Base-by-base conservation (phyloP, 2,113 vertebrate species). In the Ceuthmochares aereus region DNA sequence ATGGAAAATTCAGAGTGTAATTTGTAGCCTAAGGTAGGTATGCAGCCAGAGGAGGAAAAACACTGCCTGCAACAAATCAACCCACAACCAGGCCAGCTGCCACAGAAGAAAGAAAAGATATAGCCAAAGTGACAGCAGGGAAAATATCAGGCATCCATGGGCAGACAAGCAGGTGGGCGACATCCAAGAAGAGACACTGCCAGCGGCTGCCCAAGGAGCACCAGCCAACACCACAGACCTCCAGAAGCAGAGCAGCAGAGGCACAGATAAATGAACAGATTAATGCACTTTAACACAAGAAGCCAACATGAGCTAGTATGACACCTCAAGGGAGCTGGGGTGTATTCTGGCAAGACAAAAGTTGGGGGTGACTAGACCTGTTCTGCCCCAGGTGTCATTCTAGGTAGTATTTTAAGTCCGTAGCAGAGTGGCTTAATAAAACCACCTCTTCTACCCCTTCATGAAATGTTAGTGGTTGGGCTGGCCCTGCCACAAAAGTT, bases 51-150 rank as follows among this genome's bases (percentile, higher is more conserved):
- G 68, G 51, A 91, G 40, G 32, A 82, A 94, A 94, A 73, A 32
- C 59, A 52, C 68, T 70, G 59, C 76, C 42, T 74, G 68, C 43
- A 93, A 73, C 83, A 90, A 89, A 94, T 90, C 86, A 96, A 75
- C 54, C 47, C 6, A 0, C 83, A 86, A 74, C 21, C 37, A 88
- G 63, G 80, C 88, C 96, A 96, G 88, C 77, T 93, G 94, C 84
- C 15, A 15, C 47, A 51, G 30, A 62, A 84, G 55, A 66, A 64
- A 84, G 37, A 55, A 69, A n/a, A 49, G 23, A 37, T 34, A 51
- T 3, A 93, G 79, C 40, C 90, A 81, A 64, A 49, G 64, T 62
- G 88, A 86, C 88, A 94, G 92, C 92, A 96, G 84, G 89, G 0
- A 0, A 80, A 79, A 85, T 62, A 87, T 54, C 74, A 77, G 82